These are phyloP conservation scores for Aulostomus chinensis DNA, from an alignment of 2,797 vertebrate genomes.

Conservation along the genomic window DNA sequence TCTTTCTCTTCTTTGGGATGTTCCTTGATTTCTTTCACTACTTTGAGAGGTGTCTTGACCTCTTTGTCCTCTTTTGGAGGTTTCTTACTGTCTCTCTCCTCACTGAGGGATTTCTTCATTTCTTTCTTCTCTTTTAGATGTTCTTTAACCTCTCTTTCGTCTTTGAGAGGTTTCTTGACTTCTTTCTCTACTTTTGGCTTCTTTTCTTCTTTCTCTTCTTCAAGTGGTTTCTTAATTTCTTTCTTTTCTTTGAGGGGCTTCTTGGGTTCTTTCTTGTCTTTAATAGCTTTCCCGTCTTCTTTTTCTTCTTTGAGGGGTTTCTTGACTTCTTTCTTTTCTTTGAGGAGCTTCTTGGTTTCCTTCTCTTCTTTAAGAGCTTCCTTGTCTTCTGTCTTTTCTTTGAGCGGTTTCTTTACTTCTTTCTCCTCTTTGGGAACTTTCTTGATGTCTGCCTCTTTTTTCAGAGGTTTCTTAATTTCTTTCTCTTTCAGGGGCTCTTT, in stretches of 20 bases:
- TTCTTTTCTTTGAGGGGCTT: background rate
- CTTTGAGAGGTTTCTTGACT: background rate
- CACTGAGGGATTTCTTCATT: background rate
- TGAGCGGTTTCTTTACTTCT: background rate
- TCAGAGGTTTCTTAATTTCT: background rate
- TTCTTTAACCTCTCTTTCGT: background rate
- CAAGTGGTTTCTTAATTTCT: no score
- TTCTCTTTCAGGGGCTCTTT: no score
- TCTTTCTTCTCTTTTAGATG: constrained; percentile 9
- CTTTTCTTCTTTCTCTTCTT: constrained; percentile 8
- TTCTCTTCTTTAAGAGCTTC: no score
- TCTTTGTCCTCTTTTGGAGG: constrained; percentile 2
- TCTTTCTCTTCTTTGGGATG: constrained; percentile 12
- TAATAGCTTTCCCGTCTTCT: background rate
- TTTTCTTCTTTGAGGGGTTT: constrained; percentile 8
- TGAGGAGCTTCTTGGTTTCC: no score
- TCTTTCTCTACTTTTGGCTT: background rate
- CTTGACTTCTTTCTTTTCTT: constrained; percentile 1
- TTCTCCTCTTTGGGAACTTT: background rate
- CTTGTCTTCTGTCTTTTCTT: background rate
- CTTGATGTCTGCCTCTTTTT: background rate
- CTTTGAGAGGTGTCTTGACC: constrained; percentile 3
- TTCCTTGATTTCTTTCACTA: constrained; percentile 1
- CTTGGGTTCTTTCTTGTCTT: background rate
- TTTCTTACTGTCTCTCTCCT: constrained; percentile 2